These are phyloP conservation scores for Stegostoma tigrinum DNA, from an alignment of 2,113 vertebrate genomes.

Conservation along the genomic window DNA sequence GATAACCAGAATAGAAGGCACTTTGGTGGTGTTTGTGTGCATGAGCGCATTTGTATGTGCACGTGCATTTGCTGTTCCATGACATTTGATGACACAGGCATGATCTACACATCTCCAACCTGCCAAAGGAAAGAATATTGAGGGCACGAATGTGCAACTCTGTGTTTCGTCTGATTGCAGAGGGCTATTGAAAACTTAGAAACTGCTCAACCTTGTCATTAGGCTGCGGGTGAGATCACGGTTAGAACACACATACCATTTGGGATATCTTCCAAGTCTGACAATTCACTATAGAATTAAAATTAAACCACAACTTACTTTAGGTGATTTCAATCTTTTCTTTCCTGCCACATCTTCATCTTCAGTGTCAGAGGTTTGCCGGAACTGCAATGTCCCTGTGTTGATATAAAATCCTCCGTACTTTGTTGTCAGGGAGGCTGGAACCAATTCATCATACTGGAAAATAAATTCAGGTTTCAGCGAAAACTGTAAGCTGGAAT, in stretches of 20 bases:
- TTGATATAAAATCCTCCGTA: conserved; percentile 98
- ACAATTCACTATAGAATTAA: neutral
- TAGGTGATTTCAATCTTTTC: conserved; percentile 72
- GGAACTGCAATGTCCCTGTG: conserved; percentile 93
- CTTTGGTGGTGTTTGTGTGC: neutral
- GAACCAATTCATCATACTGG: conserved; percentile 89
- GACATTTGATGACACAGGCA: neutral
- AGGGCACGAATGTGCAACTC: neutral
- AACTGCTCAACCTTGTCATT: neutral
- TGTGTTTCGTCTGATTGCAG: neutral
- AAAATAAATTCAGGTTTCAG: conserved; percentile 40
- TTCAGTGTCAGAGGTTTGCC: conserved; percentile 87
- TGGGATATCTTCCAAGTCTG: neutral
- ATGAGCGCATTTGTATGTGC: no score
- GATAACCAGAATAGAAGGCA: neutral
- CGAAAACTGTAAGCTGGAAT: neutral
- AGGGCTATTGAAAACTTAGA: neutral
- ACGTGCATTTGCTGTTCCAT: neutral
- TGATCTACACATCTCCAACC: neutral
- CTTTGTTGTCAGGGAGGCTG: conserved; percentile 90
- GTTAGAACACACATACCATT: neutral
- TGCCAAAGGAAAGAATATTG: neutral
- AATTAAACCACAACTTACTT: conserved; percentile 57
- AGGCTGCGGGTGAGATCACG: neutral
- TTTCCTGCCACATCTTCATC: conserved; percentile 66